Base-by-base conservation (phyloP, 2,113 vertebrate species). In the Rhipidura dahli region DNA sequence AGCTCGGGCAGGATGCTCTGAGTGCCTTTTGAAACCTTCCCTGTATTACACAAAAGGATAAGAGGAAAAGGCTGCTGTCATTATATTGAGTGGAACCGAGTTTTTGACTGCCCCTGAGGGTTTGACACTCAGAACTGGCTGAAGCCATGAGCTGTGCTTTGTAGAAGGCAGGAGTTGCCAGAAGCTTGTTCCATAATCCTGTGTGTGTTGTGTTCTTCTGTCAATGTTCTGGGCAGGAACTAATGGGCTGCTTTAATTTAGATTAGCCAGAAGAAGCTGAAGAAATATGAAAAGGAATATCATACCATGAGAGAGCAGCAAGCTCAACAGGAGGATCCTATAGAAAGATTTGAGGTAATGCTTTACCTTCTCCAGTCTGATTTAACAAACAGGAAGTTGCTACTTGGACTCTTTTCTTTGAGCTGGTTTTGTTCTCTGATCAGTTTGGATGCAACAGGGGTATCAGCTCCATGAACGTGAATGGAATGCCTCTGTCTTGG, bases 191-290 rank as follows among this genome's bases (percentile, higher is more conserved):
- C 75, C 42, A 33, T 75, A 78, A 92, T 31, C 39, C 53, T 66
- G 44, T 83, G 76, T 93, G 79, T 95, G 57, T 53, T 70, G 57
- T 83, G 28, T 75, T 87, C 47, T 88, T 94, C 44, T 56, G 18
- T 56, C 22, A 21, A 14, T 76, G 40, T 78, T 72, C 90, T 63
- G 87, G 83, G 81, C 89, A 81, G 71, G 86, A 95, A 73, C 90
- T 96, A 95, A 97, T 39, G 76, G 83, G 81, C 79, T 96, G 84
- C 78, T 93, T 95, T 96, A 79, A 88, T 95, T 94, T 97, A 99
- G 99, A 99, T 99, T 93, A 99, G 99, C 96, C 99, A 99, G 97
- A 99, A 99, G 98, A 99, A 99, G 96, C 97, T 99, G 94, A 99
- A 99, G 98, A 99, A 99, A 91, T 99, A 98, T 51, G 99, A 99